Evolutionary conservation across 92 coral and sea anemone genomes (phyloP), one percentile per base, ranked within the genome.

Genomic region (Isaurus tuberculatus): DNA sequence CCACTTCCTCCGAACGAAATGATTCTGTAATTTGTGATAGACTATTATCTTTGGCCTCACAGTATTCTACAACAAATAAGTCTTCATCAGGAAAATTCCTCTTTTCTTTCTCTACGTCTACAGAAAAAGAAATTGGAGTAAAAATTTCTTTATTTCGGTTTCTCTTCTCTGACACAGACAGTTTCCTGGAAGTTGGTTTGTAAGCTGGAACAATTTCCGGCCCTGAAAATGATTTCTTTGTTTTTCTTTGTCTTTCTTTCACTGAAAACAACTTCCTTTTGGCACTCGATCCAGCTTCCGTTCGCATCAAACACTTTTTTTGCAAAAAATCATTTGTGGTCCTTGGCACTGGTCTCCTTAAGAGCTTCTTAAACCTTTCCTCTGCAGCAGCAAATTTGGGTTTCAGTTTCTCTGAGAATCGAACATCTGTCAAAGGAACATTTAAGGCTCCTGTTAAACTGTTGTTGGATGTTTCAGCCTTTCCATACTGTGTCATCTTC

Each of bases 391-490:
- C 34, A 48, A 88, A 37, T 26, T 69, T 79, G 19, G 75, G 42
- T 49, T 32, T 42, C 49, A 84, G 88, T 7, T 29, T 49, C 25
- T 64, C 36, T 11, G 77, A 60, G 33, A 17, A 61, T 37, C 82
- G 83, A 34, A 40, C 79, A 88, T 88, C 91, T 10, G 73, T 53
- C 16, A 88, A 8, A 34, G 79, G 75, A 55, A 57, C 89, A 20
- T 58, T 65, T 66, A 88, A 5, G 5, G 81, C 26, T 20, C 36
- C 32, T 5, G n/a, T 65, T 0, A 40, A 40, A 40, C 11, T 40
- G 7, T 5, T 2, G 51, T 68, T 71, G 1, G 64, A 29, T 2
- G 13, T 88, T 25, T 26, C 37, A 13, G 42, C 27, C 3, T 32
- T 19, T n/a, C 26, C 65, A 10, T 70, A 68, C 0, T 13, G 51